Percentiles rank a stretch among this genome's conserved stretches.
phyloP scores from a whole-genome alignment of 2,797 vertebrate species.

The Mus caroli region DNA sequence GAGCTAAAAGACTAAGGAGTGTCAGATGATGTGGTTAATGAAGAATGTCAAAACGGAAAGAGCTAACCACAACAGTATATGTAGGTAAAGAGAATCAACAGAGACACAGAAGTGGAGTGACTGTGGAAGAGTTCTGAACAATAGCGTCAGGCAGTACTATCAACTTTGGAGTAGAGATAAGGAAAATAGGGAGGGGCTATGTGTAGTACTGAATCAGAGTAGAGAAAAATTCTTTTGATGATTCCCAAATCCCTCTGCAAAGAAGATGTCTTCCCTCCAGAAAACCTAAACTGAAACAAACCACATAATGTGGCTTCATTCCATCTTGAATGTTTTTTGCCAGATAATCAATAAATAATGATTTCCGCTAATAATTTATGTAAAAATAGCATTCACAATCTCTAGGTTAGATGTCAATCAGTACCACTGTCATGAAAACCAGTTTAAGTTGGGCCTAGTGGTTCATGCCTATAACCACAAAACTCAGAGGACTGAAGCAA shows the following conservation, averaged over 20 bases:
- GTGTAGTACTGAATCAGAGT: neutral
- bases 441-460: neutral
- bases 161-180: neutral
- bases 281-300: neutral
- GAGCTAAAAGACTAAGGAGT: neutral
- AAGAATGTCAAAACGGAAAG: neutral
- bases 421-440: neutral
- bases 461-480: neutral
- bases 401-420: neutral
- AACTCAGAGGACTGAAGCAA: neutral
- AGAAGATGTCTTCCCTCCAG: neutral
- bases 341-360: neutral
- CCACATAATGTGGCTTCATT: neutral
- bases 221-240: neutral
- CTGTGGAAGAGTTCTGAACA: accelerated
- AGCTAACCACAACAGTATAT: neutral
- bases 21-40: neutral
- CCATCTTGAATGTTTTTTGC: neutral
- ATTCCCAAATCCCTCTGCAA: neutral
- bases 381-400: neutral
- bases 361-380: neutral
- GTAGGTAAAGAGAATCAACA: neutral
- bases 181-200: neutral
- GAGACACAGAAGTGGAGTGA: neutral
- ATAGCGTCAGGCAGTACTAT: neutral